A percentile compares a stretch with the other conserved stretches of the same genome.
phyloP scores from a whole-genome alignment of 2,888 invertebrate species.

The Cataglyphis altisquamis region DNA sequence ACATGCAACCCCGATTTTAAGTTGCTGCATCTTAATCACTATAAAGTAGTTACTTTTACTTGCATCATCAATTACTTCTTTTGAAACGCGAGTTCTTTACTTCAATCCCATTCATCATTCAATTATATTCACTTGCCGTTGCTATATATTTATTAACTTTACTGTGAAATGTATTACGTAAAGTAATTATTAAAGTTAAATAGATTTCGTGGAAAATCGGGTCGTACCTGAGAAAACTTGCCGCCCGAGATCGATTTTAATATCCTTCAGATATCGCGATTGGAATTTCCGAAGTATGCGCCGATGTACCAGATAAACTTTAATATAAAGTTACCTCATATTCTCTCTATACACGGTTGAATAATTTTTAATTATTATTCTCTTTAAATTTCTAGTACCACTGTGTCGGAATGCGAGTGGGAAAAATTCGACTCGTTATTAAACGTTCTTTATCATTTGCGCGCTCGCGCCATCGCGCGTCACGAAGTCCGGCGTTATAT shows the following conservation, averaged over 20 bases:
- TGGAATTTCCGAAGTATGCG: slow-evolving; percentile 59
- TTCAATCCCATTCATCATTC: slow-evolving; percentile 50
- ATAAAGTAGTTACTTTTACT: slow-evolving; percentile 34
- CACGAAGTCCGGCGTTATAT: slow-evolving; percentile 40
- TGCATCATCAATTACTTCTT: slow-evolving; percentile 40
- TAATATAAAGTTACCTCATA: slow-evolving; percentile 66
- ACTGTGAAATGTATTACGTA: slow-evolving; percentile 50
- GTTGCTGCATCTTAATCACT: neutral
- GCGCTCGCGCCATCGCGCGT: neutral
- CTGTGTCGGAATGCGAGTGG: neutral
- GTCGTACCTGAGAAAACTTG: slow-evolving; percentile 67
- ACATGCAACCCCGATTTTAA: slow-evolving; percentile 1
- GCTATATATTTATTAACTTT: slow-evolving; percentile 46
- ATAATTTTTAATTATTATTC: slow-evolving; percentile 64
- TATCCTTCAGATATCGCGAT: slow-evolving; percentile 68
- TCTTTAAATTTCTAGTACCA: neutral
- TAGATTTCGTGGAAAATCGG: slow-evolving; percentile 58
- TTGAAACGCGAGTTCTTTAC: slow-evolving; percentile 29
- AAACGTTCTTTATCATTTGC: slow-evolving; percentile 48
- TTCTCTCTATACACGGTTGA: slow-evolving; percentile 54
- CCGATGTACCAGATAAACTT: slow-evolving; percentile 64
- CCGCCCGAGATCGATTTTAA: slow-evolving; percentile 69
- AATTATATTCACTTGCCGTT: slow-evolving; percentile 46
- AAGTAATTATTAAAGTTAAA: slow-evolving; percentile 72
- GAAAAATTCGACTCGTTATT: slow-evolving; percentile 51